Conservation (phyloP, 2,888 invertebrate species). For the Limnephilus lunatus region DNA sequence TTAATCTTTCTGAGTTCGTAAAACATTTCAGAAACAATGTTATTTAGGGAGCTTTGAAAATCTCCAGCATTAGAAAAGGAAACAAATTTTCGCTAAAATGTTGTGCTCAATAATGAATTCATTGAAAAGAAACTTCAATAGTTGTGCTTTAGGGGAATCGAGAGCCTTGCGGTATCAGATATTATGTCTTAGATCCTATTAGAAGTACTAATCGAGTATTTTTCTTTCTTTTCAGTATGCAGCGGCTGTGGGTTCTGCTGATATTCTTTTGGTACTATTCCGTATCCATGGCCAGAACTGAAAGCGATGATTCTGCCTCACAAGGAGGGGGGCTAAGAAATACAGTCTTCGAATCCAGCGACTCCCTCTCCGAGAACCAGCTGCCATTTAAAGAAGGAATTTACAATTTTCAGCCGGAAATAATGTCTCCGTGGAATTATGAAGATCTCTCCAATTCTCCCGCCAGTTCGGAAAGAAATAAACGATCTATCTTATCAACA, state of each 20-base stretch:
- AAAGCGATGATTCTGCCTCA: neutral
- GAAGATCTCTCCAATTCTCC: neutral
- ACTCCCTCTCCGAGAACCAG: neutral
- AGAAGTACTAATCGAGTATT: neutral
- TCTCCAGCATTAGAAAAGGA: neutral
- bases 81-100: neutral
- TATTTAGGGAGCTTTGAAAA: neutral
- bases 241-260: slow-evolving; percentile 60
- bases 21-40: neutral
- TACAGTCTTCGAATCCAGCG: neutral
- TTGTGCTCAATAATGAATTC: neutral
- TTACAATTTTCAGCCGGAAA: slow-evolving; percentile 27
- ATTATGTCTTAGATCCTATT: neutral
- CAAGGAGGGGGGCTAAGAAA: neutral
- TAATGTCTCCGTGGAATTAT: neutral
- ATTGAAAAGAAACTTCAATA: neutral
- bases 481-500: neutral
- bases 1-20: neutral
- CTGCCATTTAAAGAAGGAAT: slow-evolving; percentile 31
- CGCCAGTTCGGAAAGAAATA: neutral
- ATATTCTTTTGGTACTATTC: slow-evolving; percentile 60
- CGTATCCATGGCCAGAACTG: slow-evolving; percentile 52
- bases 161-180: neutral
- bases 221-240: slow-evolving; percentile 60
- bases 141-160: neutral